Base-by-base conservation (phyloP, 1,140 invertebrate genomes). In the Sarcophaga bullata region DNA sequence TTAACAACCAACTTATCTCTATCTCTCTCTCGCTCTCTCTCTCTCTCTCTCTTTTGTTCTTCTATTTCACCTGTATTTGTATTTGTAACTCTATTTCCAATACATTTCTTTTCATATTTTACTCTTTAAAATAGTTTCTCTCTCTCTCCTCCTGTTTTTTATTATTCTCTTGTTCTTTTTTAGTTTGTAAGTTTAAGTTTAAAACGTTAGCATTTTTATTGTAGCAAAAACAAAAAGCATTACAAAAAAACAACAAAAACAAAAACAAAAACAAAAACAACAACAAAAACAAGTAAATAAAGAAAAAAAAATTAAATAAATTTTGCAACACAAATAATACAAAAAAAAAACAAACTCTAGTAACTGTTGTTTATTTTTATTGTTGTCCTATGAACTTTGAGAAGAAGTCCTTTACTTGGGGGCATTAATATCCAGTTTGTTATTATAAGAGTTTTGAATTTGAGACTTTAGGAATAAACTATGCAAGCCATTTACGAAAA, bases 151-250 rank as follows among this genome's bases (percentile, higher is more conserved):
- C 15, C 54, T n/a, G 7, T n/a, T 25, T 25, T 68, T 19, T 25
- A 9, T 68, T 68, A 68, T 68, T 11, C n/a, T 58, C 54, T 58
- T 58, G 8, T 62, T 8, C 19, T 4, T 78, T 78, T 50, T 25
- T 78, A 78, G 73, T 78, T 52, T 17, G 10, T 78, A 78, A 50
- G 75, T 19, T 72, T 78, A 50, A 78, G 75, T 25, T 78, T 78
- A 50, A 50, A 76, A 78, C 25, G 48, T 52, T 78, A 48, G 75
- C 48, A 78, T 78, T 48, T 19, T 78, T 49, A 37, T 37, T 37
- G 25, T 37, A 37, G 25, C 25, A 37, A 37, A 37, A 37, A 37
- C 50, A 75, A 78, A 78, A 78, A 78, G 48, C 75, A 78, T 78
- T 78, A 78, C 15, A 78, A 78, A 78, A 76, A 68, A 52, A 52